These are phyloP conservation scores for Oxygymnocypris stewartii DNA, from an alignment of 2,113 vertebrate genomes.

Conservation along the genomic window DNA sequence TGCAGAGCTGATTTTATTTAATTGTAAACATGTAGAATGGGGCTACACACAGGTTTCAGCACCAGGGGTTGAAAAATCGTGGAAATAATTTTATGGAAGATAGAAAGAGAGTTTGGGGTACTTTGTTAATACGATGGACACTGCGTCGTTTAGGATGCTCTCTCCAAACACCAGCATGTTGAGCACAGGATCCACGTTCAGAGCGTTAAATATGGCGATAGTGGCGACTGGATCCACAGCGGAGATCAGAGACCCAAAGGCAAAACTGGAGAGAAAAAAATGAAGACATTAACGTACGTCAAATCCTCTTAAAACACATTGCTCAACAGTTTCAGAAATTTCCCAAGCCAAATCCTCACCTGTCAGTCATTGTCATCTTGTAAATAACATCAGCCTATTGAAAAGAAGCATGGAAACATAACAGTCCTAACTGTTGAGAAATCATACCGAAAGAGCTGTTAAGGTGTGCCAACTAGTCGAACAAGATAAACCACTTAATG, in stretches of 20 bases:
- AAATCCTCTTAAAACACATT: no score
- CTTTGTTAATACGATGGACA: slow-evolving; percentile 98
- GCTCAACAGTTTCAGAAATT: neutral
- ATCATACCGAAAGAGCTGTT: neutral
- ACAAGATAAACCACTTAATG: neutral
- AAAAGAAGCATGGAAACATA: slow-evolving; percentile 43
- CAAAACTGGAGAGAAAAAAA: slow-evolving; percentile 80
- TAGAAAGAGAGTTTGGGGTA: slow-evolving; percentile 65
- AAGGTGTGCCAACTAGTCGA: neutral
- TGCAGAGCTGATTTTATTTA: neutral
- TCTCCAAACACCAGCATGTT: slow-evolving; percentile 99
- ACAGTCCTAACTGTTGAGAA: neutral
- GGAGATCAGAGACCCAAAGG: slow-evolving; percentile 97
- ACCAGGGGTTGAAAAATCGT: neutral
- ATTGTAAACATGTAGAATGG: neutral
- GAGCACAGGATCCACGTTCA: slow-evolving; percentile 96
- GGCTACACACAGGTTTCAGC: neutral
- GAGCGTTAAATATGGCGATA: slow-evolving; percentile 97
- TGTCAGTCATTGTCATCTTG: slow-evolving; percentile 99
- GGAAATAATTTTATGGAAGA: neutral
- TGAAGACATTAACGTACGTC: neutral
- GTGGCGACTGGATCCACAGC: slow-evolving; percentile 97
- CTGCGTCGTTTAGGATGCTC: slow-evolving; percentile 97
- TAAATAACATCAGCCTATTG: slow-evolving; percentile 96
- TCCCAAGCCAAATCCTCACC: slow-evolving; percentile 72